These are phyloP conservation scores for Pseudochaenichthys georgianus DNA, from an alignment of 2,797 vertebrate genomes.

Conservation along the genomic window DNA sequence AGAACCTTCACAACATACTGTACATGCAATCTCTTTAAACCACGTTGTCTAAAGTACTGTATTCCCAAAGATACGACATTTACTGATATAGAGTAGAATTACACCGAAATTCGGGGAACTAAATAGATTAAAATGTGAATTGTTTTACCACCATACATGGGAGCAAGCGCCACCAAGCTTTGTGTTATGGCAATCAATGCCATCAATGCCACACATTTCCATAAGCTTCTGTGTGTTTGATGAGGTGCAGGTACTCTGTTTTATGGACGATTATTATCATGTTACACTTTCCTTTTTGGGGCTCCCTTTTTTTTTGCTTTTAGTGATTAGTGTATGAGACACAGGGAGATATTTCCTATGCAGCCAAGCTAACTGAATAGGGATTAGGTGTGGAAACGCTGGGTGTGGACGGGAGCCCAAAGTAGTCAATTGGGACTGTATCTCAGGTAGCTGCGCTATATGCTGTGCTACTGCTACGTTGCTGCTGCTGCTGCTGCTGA, in stretches of 20 bases:
- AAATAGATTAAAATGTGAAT: constrained; percentile 75
- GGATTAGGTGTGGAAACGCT: constrained; percentile 63
- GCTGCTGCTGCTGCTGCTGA: constrained; percentile 53
- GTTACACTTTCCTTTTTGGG: constrained; percentile 60
- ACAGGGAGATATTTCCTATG: constrained; percentile 45
- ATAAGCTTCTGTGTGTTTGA: constrained; percentile 62
- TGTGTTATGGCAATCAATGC: constrained; percentile 61
- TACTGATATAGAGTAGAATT: constrained; percentile 53
- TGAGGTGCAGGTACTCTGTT: constrained; percentile 62
- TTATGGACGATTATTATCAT: constrained; percentile 69
- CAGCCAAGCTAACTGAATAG: constrained; percentile 66
- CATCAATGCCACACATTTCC: constrained; percentile 69
- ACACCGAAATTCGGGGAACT: constrained; percentile 42
- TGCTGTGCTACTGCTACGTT: constrained; percentile 35
- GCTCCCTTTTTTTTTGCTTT: constrained; percentile 37
- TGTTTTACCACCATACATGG: constrained; percentile 69
- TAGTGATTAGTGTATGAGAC: constrained; percentile 44
- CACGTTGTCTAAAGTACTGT: constrained; percentile 47
- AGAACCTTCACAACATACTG: background rate
- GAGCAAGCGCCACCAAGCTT: constrained; percentile 53
- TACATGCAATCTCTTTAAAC: constrained; percentile 38
- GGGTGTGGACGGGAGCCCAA: constrained; percentile 62
- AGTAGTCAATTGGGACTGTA: constrained; percentile 58
- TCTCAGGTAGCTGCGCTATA: constrained; percentile 68
- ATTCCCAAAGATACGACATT: constrained; percentile 50